Evolutionary conservation across 2,888 invertebrate species (phyloP).

Genomic region (Mylabris sibirica): DNA sequence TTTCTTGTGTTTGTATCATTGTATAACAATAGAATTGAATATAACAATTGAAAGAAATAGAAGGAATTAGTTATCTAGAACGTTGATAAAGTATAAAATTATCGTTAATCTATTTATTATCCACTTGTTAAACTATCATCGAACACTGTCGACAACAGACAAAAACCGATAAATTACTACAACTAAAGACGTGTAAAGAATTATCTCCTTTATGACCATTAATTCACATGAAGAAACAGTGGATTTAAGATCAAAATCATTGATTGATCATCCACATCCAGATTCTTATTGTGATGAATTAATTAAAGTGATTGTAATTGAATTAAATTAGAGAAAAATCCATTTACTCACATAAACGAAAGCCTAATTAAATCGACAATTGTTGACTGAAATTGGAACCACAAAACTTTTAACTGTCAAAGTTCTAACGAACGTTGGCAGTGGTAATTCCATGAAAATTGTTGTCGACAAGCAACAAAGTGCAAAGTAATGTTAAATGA

Average conservation of each 20-base stretch:
- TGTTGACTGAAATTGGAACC: conserved; percentile 1
- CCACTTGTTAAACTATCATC: conserved; percentile 22
- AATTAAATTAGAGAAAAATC: not conserved
- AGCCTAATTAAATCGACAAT: not conserved
- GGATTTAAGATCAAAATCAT: conserved; percentile 24
- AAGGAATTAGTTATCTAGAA: not conserved
- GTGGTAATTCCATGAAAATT: conserved; percentile 19
- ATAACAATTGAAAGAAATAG: not conserved
- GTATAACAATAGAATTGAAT: too few relatives aligned
- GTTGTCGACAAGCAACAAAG: conserved; percentile 27
- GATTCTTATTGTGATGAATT: not conserved
- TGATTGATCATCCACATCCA: conserved; percentile 18
- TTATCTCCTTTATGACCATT: conserved; percentile 31
- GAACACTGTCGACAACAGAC: conserved; percentile 20
- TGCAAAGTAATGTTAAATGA: conserved; percentile 16
- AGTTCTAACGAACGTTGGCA: conserved; percentile 28
- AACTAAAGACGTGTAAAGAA: conserved; percentile 27
- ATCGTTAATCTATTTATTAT: conserved; percentile 19
- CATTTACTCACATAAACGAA: not conserved
- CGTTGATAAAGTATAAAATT: conserved; percentile 10
- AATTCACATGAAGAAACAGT: conserved; percentile 28
- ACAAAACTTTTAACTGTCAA: conserved; percentile 28
- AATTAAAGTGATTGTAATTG: not conserved
- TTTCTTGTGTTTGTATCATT: not conserved
- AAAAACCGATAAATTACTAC: conserved; percentile 29